These are phyloP conservation scores for Xiphophorus hellerii DNA, from an alignment of 2,113 vertebrate genomes.

Conservation along the genomic window DNA sequence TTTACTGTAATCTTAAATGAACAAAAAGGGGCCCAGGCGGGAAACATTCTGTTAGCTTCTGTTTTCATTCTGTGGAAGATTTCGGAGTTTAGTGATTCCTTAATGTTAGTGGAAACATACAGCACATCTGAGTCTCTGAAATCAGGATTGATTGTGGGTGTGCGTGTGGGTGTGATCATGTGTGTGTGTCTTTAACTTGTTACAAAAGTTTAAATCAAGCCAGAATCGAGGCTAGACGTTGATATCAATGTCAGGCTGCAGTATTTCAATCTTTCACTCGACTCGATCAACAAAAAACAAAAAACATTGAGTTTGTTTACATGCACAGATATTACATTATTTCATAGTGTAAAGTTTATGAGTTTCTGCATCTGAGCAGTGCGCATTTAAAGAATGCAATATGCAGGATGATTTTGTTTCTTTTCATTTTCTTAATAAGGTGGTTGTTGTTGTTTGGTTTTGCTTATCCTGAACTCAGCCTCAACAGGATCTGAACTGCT, in stretches of 20 bases:
- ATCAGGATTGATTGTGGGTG: not conserved
- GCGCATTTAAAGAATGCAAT: slow-evolving; percentile 45
- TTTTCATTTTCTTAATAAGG: slow-evolving; percentile 21
- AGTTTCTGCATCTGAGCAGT: slow-evolving; percentile 34
- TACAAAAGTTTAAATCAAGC: slow-evolving; percentile 35
- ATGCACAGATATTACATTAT: slow-evolving; percentile 40
- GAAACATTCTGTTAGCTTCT: slow-evolving; percentile 30
- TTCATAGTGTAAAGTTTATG: slow-evolving; percentile 38
- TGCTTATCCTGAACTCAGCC: slow-evolving; percentile 22
- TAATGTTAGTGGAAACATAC: slow-evolving; percentile 51
- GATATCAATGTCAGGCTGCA: slow-evolving; percentile 19
- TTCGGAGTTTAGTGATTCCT: slow-evolving; percentile 41
- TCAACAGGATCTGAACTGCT: slow-evolving; percentile 31
- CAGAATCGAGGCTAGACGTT: slow-evolving; percentile 30
- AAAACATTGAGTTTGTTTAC: slow-evolving; percentile 54
- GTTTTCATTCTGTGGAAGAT: slow-evolving; percentile 30
- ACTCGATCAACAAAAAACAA: slow-evolving; percentile 32
- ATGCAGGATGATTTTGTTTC: slow-evolving; percentile 21
- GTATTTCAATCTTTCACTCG: slow-evolving; percentile 27
- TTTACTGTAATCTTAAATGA: slow-evolving; percentile 70
- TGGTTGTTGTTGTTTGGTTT: slow-evolving; percentile 1
- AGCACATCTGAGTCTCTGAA: slow-evolving; percentile 57
- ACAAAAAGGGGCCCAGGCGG: slow-evolving; percentile 11
- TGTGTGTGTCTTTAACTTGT: slow-evolving; percentile 8
- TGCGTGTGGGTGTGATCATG: slow-evolving; percentile 3